A percentile compares a stretch with the other conserved stretches of the same genome.
Conservation (phyloP, 2,797 vertebrate species). For the Enteromius paludinosus region DNA sequence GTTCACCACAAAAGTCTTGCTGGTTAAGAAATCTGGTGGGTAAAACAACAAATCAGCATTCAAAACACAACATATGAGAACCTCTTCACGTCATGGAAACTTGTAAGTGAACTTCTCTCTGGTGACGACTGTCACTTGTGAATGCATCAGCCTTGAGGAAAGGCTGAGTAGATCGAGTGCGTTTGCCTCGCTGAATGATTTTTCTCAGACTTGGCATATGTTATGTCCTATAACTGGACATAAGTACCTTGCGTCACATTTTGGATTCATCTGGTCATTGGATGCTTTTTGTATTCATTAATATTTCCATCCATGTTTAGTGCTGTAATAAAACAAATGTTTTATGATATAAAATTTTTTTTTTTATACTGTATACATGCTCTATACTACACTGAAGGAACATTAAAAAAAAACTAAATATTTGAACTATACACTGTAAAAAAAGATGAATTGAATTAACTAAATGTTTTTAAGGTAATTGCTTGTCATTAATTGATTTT, state of each 20-base stretch:
- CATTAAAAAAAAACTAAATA: too few relatives aligned
- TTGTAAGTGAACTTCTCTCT: slow-evolving; percentile 18
- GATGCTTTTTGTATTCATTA: background rate
- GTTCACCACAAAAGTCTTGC: background rate
- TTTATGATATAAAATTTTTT: background rate
- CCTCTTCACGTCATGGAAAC: slow-evolving; percentile 8
- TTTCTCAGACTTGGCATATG: background rate
- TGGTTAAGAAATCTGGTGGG: background rate
- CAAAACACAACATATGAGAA: background rate
- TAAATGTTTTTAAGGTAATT: too few relatives aligned
- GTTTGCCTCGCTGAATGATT: background rate
- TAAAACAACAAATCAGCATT: background rate
- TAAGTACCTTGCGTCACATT: background rate
- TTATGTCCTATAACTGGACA: background rate
- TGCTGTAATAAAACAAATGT: background rate
- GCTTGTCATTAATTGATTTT: too few relatives aligned
- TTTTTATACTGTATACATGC: background rate
- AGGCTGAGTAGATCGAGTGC: slow-evolving; percentile 3
- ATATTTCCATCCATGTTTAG: background rate
- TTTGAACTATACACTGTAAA: too few relatives aligned
- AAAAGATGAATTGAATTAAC: too few relatives aligned
- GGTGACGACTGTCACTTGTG: background rate
- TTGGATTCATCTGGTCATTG: background rate
- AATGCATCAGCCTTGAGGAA: background rate
- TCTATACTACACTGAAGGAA: background rate